phyloP scores from a whole-genome alignment of 2,797 vertebrate species.

The Hippocampus kuda region DNA sequence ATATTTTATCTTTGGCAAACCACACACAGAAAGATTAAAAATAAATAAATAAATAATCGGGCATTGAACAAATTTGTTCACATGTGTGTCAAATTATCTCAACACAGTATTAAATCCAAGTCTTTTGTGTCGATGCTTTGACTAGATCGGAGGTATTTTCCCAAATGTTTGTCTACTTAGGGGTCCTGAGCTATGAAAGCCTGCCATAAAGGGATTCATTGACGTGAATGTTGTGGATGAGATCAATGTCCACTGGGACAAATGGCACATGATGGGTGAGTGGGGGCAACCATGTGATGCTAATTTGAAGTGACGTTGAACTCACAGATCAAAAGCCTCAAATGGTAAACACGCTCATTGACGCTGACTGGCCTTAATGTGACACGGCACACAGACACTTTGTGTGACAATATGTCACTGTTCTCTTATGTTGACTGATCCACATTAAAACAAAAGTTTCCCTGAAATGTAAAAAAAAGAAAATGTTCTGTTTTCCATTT shows the following conservation, averaged over 20 bases:
- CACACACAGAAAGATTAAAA: no score
- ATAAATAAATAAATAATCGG: no score
- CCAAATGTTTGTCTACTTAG: neutral
- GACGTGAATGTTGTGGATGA: slow-evolving; percentile 4
- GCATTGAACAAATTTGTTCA: no score
- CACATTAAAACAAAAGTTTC: neutral
- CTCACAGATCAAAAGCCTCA: slow-evolving; percentile 48
- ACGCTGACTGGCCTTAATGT: slow-evolving; percentile 61
- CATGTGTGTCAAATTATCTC: no score
- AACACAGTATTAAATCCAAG: neutral
- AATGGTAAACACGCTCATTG: slow-evolving; percentile 52
- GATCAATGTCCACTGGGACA: slow-evolving; percentile 63
- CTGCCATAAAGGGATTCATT: slow-evolving; percentile 20
- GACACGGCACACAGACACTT: slow-evolving; percentile 43
- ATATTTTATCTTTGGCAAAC: no score
- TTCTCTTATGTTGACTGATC: neutral
- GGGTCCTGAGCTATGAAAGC: neutral
- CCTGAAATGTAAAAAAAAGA: neutral
- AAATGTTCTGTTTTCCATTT: slow-evolving; percentile 20
- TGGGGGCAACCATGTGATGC: slow-evolving; percentile 57
- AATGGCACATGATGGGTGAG: slow-evolving; percentile 61
- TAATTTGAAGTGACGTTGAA: slow-evolving; percentile 69
- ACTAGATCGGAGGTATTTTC: neutral
- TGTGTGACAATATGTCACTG: slow-evolving; percentile 16
- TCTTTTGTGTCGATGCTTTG: neutral